Percentiles rank a stretch among this genome's conserved stretches.
phyloP scores from a whole-genome alignment of 2,797 vertebrate genomes.

The Microctenopoma steveboyesi region DNA sequence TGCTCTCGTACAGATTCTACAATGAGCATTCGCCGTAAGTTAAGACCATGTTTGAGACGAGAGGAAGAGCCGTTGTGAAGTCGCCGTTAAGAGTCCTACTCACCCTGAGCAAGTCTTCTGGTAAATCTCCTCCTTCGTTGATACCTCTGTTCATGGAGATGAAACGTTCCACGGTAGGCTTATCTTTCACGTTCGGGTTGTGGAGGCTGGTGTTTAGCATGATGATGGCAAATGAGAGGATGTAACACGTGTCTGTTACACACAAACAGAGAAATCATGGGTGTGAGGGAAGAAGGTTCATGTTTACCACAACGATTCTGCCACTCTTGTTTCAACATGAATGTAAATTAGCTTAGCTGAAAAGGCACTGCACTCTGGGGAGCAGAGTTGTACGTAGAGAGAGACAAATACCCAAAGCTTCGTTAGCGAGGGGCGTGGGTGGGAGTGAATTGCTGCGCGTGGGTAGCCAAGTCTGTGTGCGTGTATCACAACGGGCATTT shows the following conservation, averaged over 20 bases:
- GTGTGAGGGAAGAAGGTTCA: constrained; percentile 9
- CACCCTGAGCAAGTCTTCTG: constrained; percentile 94
- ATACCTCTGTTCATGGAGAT: constrained; percentile 98
- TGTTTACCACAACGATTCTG: constrained; percentile 31
- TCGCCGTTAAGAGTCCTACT: constrained; percentile 37
- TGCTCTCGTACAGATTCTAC: constrained; percentile 97
- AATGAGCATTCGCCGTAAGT: not conserved
- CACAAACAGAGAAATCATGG: constrained; percentile 21
- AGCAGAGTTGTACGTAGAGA: constrained; percentile 35
- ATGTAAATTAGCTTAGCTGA: constrained; percentile 65
- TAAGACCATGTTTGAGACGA: not conserved
- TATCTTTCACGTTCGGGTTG: constrained; percentile 97
- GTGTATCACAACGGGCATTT: constrained; percentile 21
- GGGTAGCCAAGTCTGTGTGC: constrained; percentile 52
- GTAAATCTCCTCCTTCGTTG: constrained; percentile 94
- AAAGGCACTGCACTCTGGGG: constrained; percentile 55
- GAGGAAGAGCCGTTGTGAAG: not conserved
- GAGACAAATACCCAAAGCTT: constrained; percentile 34
- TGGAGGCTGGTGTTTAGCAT: constrained; percentile 98
- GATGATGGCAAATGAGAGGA: constrained; percentile 96
- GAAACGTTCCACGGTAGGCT: constrained; percentile 92
- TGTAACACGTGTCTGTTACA: constrained; percentile 92
- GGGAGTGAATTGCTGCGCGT: constrained; percentile 49
- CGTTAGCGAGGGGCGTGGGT: constrained; percentile 53
- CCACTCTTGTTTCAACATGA: constrained; percentile 62